Percentiles rank a stretch among this genome's conserved stretches.
Conservation (phyloP, 2,888 invertebrate genomes). For the Drosophila lutescens region DNA sequence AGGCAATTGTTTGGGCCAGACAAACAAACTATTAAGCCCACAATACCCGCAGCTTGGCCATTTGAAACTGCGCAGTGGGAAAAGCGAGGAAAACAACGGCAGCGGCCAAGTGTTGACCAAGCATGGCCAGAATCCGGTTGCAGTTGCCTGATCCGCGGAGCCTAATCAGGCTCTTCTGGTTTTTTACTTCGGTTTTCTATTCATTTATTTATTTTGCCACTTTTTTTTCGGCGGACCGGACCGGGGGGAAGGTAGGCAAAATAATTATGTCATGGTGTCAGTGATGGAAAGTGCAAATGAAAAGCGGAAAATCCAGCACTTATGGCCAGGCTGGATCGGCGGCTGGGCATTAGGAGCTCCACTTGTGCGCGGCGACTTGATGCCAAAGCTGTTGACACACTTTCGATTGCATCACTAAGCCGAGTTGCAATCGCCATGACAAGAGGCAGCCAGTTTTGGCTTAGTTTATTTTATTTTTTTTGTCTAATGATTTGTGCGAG, state of each 20-base stretch:
- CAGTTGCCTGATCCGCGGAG: conserved; percentile 29
- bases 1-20: not conserved
- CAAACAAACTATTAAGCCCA: conserved; percentile 4
- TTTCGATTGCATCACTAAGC: conserved; percentile 72
- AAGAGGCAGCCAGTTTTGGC: conserved; percentile 75
- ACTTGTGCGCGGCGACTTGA: conserved; percentile 46
- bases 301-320: conserved; percentile 68
- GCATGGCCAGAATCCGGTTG: conserved; percentile 66
- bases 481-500: conserved; percentile 64
- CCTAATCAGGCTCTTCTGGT: conserved; percentile 67
- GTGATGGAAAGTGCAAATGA: conserved; percentile 76
- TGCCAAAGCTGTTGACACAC: conserved; percentile 73
- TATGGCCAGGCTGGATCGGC: conserved; percentile 25
- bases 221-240: conserved; percentile 12
- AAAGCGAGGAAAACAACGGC: conserved; percentile 49
- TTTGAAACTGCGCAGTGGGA: conserved; percentile 15
- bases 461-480: conserved; percentile 61
- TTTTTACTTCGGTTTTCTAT: conserved; percentile 23
- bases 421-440: conserved; percentile 55
- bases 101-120: conserved; percentile 31
- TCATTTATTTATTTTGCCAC: conserved; percentile 27
- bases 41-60: conserved; percentile 9
- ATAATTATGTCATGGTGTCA: conserved; percentile 82
- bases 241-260: conserved; percentile 30
- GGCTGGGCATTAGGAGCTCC: conserved; percentile 49